Conservation (phyloP, 2,113 vertebrate genomes). For the Actinemys pallida region DNA sequence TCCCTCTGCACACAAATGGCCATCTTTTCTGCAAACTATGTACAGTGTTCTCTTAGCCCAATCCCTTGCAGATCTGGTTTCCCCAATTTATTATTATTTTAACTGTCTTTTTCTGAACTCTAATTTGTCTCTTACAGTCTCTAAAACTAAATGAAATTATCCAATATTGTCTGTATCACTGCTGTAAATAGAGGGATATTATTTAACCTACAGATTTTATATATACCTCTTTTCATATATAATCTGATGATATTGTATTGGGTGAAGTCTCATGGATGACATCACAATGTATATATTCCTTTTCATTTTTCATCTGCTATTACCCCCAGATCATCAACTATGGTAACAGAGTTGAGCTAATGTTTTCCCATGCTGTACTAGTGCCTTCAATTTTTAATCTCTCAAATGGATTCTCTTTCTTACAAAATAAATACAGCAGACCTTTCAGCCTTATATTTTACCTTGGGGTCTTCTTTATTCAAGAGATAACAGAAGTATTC, state of each 20-base stretch:
- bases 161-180: background rate
- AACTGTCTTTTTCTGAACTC: background rate
- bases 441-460: background rate
- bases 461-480: background rate
- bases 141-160: background rate
- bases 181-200: fast-evolving
- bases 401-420: background rate
- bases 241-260: background rate
- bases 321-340: background rate
- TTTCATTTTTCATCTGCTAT: background rate
- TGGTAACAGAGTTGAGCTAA: background rate
- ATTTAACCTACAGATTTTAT: background rate
- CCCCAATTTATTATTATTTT: background rate
- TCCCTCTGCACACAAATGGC: background rate
- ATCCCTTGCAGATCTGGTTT: background rate
- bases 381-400: background rate
- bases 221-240: fast-evolving
- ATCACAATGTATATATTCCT: background rate
- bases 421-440: background rate
- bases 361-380: background rate
- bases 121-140: background rate
- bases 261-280: background rate
- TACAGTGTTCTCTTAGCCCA: background rate
- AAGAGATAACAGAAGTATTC: background rate
- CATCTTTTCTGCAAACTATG: background rate